phyloP scores from a whole-genome alignment of 2,888 invertebrate species.

The Cheiracanthium punctorium region DNA sequence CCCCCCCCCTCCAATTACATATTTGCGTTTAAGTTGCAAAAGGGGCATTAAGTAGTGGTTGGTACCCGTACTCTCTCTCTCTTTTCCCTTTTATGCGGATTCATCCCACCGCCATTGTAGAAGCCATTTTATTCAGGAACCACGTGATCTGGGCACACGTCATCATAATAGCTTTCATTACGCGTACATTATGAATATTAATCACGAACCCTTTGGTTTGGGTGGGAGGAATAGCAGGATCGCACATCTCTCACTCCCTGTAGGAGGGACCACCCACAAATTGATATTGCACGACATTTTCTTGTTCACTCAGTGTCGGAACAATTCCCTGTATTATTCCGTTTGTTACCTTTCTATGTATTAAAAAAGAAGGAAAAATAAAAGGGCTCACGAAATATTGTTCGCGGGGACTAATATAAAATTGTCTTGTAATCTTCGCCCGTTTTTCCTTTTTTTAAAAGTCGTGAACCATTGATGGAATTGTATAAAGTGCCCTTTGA shows the following conservation, averaged over 20 bases:
- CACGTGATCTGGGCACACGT: conserved; percentile 69
- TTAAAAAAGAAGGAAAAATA: no score
- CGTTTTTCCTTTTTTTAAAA: no score
- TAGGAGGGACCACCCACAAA: conserved; percentile 40
- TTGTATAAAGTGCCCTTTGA: no score
- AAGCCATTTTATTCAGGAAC: conserved; percentile 69
- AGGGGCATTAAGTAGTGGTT: conserved; percentile 52
- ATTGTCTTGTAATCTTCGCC: no score
- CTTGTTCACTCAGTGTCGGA: neutral
- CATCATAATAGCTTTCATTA: conserved; percentile 70
- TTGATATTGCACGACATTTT: neutral
- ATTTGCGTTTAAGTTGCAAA: conserved; percentile 61
- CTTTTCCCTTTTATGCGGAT: conserved; percentile 51
- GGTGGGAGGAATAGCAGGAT: conserved; percentile 45
- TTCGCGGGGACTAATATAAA: no score
- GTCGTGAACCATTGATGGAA: no score
- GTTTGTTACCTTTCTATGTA: no score
- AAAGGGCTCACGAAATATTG: no score
- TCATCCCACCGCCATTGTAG: conserved; percentile 61
- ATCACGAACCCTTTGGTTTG: conserved; percentile 66
- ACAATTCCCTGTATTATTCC: no score
- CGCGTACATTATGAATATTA: conserved; percentile 70
- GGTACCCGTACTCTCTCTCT: neutral
- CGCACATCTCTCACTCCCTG: neutral
- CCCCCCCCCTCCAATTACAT: conserved; percentile 53